phyloP scores from a whole-genome alignment of 2,113 vertebrate genomes.

The Tachycineta bicolor region DNA sequence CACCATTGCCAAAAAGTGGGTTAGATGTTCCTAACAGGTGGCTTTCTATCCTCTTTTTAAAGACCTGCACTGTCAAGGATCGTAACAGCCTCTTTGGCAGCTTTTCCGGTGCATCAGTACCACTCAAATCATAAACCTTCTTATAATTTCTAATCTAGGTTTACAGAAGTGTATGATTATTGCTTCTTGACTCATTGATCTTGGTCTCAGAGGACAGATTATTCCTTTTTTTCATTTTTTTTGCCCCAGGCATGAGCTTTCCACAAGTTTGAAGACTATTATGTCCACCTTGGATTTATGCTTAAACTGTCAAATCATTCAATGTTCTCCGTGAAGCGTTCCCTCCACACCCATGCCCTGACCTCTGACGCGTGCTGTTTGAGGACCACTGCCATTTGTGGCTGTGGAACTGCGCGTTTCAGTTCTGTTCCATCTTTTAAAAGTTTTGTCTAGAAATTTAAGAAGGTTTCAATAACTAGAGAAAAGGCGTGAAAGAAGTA shows the following conservation, averaged over 20 bases:
- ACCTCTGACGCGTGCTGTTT: neutral
- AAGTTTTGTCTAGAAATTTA: neutral
- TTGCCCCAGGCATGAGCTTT: neutral
- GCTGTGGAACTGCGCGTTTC: neutral
- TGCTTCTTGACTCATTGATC: neutral
- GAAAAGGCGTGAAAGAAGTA: rapidly evolving
- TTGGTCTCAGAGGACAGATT: neutral
- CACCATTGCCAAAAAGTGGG: neutral
- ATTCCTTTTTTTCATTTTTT: neutral
- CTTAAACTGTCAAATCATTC: neutral
- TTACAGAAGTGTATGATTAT: neutral
- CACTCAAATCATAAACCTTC: neutral
- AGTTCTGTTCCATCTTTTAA: neutral
- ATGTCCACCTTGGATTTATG: neutral
- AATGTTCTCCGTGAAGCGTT: neutral
- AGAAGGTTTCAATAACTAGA: neutral
- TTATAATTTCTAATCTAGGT: neutral
- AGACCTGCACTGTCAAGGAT: neutral
- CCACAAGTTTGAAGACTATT: neutral
- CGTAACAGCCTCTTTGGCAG: neutral
- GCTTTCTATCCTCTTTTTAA: neutral
- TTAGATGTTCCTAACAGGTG: neutral
- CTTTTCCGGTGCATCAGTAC: neutral
- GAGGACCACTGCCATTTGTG: neutral
- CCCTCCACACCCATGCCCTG: neutral